Evolutionary conservation across 2,113 vertebrate species (phyloP).

Genomic region (Desmodus rotundus): DNA sequence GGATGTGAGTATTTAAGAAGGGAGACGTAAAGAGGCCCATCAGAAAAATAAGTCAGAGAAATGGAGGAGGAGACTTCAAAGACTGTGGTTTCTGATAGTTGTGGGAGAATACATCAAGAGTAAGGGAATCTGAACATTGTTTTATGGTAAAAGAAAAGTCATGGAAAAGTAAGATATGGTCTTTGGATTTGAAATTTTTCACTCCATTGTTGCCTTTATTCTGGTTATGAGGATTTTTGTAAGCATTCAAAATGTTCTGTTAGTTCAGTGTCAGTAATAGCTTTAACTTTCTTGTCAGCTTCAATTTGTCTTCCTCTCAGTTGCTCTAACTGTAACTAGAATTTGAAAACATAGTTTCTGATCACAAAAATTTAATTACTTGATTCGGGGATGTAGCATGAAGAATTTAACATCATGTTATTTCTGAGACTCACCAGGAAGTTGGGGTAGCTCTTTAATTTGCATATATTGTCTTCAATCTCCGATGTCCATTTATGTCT

Average conservation of each 20-base stretch:
- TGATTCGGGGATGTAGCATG: neutral
- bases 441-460: neutral
- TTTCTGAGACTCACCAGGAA: neutral
- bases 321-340: conserved; percentile 1
- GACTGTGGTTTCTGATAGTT: neutral
- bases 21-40: neutral
- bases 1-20: neutral
- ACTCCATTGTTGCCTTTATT: neutral
- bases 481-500: neutral
- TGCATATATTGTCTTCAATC: neutral
- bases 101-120: neutral
- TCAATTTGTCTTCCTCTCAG: conserved; percentile 6
- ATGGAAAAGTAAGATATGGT: neutral
- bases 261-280: neutral
- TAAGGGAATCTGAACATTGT: neutral
- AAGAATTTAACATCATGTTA: neutral
- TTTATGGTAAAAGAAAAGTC: neutral
- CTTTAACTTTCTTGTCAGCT: conserved; percentile 4
- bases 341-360: conserved; percentile 18
- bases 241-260: neutral
- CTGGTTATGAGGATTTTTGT: neutral
- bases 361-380: neutral
- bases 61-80: neutral
- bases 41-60: neutral
- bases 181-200: neutral